Evolutionary conservation across 2,888 invertebrate species (phyloP).

Genomic region (Himalopsyche japonica): DNA sequence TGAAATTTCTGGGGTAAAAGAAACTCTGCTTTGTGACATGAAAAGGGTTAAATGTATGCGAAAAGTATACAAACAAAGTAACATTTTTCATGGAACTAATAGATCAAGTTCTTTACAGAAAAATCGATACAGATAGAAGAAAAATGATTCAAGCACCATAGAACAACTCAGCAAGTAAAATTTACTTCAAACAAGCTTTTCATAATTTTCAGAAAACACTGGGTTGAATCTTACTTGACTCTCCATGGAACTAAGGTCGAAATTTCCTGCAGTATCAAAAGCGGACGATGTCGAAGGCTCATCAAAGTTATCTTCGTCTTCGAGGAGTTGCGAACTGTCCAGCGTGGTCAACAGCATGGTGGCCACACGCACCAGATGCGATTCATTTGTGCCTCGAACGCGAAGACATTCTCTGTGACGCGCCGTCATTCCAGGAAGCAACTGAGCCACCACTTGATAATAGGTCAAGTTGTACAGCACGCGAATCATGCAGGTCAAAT

Average conservation of each 20-base stretch:
- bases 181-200: no score
- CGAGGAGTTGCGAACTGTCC: conserved; percentile 40
- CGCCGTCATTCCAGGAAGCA: conserved; percentile 70
- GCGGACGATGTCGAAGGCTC: conserved; percentile 50
- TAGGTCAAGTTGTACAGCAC: conserved; percentile 86
- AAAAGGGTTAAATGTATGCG: no score
- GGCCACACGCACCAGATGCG: conserved; percentile 42
- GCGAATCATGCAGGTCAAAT: conserved; percentile 85
- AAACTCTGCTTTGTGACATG: no score
- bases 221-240: neutral
- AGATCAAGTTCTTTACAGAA: no score
- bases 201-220: no score
- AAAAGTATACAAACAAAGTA: no score
- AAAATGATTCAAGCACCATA: no score
- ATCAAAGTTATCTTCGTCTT: conserved; percentile 47
- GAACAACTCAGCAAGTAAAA: no score
- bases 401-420: conserved; percentile 36
- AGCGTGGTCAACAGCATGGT: conserved; percentile 45
- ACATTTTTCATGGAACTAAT: no score
- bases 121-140: no score
- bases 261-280: conserved; percentile 56
- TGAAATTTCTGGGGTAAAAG: no score
- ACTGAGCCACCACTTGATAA: conserved; percentile 84
- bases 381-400: conserved; percentile 35
- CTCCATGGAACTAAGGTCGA: neutral